Base-by-base conservation (phyloP, 2,797 vertebrate genomes). In the Periparus ater region DNA sequence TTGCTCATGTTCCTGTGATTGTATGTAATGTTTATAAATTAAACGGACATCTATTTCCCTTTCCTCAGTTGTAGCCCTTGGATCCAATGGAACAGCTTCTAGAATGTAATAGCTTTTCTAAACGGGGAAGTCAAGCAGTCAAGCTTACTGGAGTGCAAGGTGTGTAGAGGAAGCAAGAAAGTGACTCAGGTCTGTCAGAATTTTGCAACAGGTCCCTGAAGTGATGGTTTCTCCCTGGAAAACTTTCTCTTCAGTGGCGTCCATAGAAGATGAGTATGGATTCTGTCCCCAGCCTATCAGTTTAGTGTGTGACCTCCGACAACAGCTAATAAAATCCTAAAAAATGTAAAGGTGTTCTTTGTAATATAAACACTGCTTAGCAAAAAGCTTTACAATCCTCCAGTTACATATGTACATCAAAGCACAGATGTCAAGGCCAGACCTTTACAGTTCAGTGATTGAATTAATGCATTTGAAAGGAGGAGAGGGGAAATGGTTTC, bases 371-470 rank as follows among this genome's bases (percentile, higher is more conserved):
- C 32, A 27, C 19, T 61, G 50, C 32, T 88, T 58, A 88, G 27
- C 34, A 83, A 74, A 87, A 89, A 38, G 17, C 26, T 68, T 78
- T 73, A 12, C 30, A 44, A 4, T 85, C 47, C 91, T 74, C 50
- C 19, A 57, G 75, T 80, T 83, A 44, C 44, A 13, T 13, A 23
- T 7, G 38, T 90, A 89, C 89, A 89, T 91, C 68, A 83, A 92
- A 89, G 82, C 82, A 91, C 95, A 96, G 94, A 77, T 89, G 94
- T 91, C 85, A 61, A 93, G 91, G 54, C 42, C 36, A 72, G 61
- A 61, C 50, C 84, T 84, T 88, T 89, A 89, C 87, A 95, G 82
- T 74, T 92, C 94, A 95, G 32, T 95, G 91, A 30, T n/a, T 92
- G 87, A 89, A 85, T 85, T 71, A 92, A 85, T 65, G 50, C 21